Evolutionary conservation across 2,113 vertebrate species (phyloP), one percentile per base, ranked within the genome.

Genomic region (Aleadryas rufinucha): DNA sequence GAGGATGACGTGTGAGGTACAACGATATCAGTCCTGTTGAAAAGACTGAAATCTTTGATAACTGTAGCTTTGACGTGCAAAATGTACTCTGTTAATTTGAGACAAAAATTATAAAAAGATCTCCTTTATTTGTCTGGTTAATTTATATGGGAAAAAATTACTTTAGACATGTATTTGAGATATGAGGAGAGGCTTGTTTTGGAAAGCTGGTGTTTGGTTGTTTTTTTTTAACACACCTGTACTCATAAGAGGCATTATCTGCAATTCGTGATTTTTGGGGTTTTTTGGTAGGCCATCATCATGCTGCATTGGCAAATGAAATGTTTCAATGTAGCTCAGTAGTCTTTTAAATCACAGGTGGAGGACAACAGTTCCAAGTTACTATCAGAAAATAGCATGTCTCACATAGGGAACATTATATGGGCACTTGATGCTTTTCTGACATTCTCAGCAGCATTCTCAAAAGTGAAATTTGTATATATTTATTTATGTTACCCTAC

Each of bases 251-350:
- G 12, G 8, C 14, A 41, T 60, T 54, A 68, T 24, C 16, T 63
- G 13, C 27, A 54, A 53, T 12, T 35, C 1, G 0, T 49, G 17
- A 18, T 44, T 19, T 47, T 35, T 3, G 39, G 39, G 39, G 39
- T 39, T 31, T n/a, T n/a, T 54, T 60, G 20, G 7, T 31, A 41
- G 14, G 6, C 27, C 8, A 7, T 72, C 0, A 0, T 87, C 3
- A 4, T 61, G 19, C 13, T 61, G 6, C 41, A 16, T 37, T 57
- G 53, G 10, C 27, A 65, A 88, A 57, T 68, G 3, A 77, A 65
- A 37, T 4, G 0, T 21, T 94, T 89, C 60, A 45, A 0, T 26
- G 19, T 61, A 57, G 20, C n/a, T 63, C 8, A 24, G 4, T 16
- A 33, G 31, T 45, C 20, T 72, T 76, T 89, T 70, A 72, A 61